phyloP scores from a whole-genome alignment of 2,888 invertebrate species.

The Dryococelus australis region DNA sequence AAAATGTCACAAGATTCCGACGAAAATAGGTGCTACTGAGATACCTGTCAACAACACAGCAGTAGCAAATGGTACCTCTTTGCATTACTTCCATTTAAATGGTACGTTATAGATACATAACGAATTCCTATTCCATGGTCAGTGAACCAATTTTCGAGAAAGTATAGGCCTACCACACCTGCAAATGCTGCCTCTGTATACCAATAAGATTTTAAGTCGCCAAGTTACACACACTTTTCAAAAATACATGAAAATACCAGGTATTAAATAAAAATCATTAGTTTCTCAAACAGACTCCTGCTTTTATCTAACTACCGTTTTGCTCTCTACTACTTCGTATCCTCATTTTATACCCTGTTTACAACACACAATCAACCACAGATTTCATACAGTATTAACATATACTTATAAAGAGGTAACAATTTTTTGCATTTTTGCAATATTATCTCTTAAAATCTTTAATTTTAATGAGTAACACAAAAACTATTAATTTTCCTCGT shows the following conservation, averaged over 20 bases:
- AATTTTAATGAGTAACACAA: constrained; percentile 24
- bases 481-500: constrained; percentile 5
- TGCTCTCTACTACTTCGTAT: not conserved
- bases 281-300: not conserved
- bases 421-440: constrained; percentile 19
- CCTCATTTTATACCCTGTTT: constrained; percentile 28
- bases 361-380: constrained; percentile 28
- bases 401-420: constrained; percentile 29
- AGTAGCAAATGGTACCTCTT: too few relatives aligned
- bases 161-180: not conserved
- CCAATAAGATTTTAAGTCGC: not conserved
- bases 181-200: not conserved
- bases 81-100: too few relatives aligned
- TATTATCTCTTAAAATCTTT: constrained; percentile 4
- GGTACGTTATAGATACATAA: too few relatives aligned
- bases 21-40: too few relatives aligned
- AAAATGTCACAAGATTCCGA: too few relatives aligned
- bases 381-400: constrained; percentile 24
- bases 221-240: not conserved
- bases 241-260: not conserved
- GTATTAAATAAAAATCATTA: not conserved
- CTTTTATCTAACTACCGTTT: not conserved
- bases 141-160: not conserved
- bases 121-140: too few relatives aligned
- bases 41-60: too few relatives aligned